Base-by-base conservation (phyloP, 2,888 invertebrate species). In the Sinohyriopsis cumingii region DNA sequence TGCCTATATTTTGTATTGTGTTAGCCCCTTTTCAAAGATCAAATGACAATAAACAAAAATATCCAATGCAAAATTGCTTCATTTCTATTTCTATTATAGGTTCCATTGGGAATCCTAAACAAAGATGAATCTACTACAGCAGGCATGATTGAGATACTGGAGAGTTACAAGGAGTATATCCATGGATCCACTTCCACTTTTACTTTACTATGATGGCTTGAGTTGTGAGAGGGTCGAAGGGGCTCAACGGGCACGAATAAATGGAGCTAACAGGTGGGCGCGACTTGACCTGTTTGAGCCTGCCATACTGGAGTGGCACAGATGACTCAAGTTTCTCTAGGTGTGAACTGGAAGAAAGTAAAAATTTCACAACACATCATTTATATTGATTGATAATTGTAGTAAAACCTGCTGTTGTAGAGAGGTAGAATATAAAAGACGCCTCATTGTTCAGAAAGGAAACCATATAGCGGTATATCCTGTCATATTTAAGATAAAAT, bases 261-360 rank as follows among this genome's bases (percentile, higher is more conserved):
- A 71, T 55, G 63, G 63, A 59, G 67, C 25, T 20, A 67, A 71
- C 45, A 22, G 5, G 19, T 67, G 63, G 63, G 53, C 67, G 15
- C 28, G 69, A 22, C 62, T 69, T 45, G 67, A 67, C 12, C 56
- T 63, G 64, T 63, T 69, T 69, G 69, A 73, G 63, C 67, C 73
- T 15, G 64, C 57, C 25, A 73, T 69, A 12, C 73, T 67, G 57
- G 73, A 73, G 56, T 73, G 67, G 69, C 69, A 73, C 56, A 66
- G 64, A 53, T 12, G 69, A 64, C 57, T 69, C n/a, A 67, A 67
- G 57, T 64, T 45, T 59, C 20, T 71, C 20, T 64, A 71, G 71
- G 71, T 71, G 57, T 53, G 63, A 18, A 20, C 28, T 6, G 7
- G 22, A 24, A n/a, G 59, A 59, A n/a, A 18, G 18, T 59, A n/a